Evolutionary conservation across 2,113 vertebrate species (phyloP).

Genomic region (Syngnathus typhle): DNA sequence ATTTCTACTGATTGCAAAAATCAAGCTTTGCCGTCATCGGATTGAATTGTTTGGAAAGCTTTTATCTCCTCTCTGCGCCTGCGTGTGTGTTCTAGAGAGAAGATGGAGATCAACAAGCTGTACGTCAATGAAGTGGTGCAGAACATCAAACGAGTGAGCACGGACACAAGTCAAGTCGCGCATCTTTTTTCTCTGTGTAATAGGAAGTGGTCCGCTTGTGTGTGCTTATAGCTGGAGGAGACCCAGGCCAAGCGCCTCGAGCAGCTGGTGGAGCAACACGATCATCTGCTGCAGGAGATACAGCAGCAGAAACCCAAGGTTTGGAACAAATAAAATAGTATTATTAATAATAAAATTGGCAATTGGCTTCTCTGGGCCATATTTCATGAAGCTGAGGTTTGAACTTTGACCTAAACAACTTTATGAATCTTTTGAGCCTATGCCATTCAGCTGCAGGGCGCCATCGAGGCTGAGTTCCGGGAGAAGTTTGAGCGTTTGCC

Average conservation of each 20-base stretch:
- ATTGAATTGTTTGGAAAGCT: background rate
- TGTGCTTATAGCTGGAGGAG: constrained; percentile 82
- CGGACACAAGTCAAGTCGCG: background rate
- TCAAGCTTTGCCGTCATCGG: background rate
- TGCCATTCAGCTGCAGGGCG: constrained; percentile 76
- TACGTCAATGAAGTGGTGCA: constrained; percentile 98
- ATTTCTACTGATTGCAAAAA: constrained; percentile 9
- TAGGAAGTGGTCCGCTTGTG: background rate
- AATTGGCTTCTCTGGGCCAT: too few relatives aligned
- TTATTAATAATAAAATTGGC: background rate
- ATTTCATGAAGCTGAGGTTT: too few relatives aligned
- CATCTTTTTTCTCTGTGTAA: background rate
- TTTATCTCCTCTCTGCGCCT: background rate
- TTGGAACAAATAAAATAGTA: background rate
- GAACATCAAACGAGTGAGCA: constrained; percentile 88
- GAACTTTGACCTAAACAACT: too few relatives aligned
- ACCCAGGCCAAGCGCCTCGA: constrained; percentile 92
- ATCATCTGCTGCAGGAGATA: constrained; percentile 88
- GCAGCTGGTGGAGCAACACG: constrained; percentile 90
- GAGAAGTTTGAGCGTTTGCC: constrained; percentile 91
- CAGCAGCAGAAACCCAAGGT: constrained; percentile 92
- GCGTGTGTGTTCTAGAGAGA: constrained; percentile 77
- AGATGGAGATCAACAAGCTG: constrained; percentile 94
- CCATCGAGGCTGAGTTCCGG: constrained; percentile 87
- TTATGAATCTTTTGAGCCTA: too few relatives aligned